These are phyloP conservation scores for Rotaria macrura DNA, from an alignment of 2,888 invertebrate species.

Conservation along the genomic window DNA sequence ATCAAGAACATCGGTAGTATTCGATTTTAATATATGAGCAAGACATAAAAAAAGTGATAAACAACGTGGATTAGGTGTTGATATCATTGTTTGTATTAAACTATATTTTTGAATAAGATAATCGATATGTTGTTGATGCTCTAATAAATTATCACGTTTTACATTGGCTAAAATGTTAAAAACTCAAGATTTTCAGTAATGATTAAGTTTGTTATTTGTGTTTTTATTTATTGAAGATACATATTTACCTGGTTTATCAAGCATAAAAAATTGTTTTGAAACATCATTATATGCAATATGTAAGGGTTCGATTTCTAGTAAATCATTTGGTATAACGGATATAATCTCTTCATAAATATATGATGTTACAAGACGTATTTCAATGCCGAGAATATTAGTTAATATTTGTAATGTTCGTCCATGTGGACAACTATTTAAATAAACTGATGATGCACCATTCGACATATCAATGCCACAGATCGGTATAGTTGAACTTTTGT, in stretches of 20 bases:
- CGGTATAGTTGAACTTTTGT: background rate
- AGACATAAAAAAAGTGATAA: background rate
- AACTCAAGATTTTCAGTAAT: too few relatives aligned
- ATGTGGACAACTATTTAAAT: background rate
- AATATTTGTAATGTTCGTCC: background rate
- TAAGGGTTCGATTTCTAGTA: background rate
- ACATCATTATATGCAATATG: conserved; percentile 13
- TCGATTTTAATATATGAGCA: background rate
- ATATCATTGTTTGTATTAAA: background rate
- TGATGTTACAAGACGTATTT: conserved; percentile 12
- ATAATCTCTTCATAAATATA: background rate
- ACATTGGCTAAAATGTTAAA: background rate
- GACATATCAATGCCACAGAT: background rate
- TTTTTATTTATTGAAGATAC: background rate
- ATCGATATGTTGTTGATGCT: background rate
- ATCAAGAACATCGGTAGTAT: background rate
- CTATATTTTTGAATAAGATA: background rate
- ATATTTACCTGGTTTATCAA: conserved; percentile 10
- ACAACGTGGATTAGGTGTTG: background rate
- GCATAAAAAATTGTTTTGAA: conserved; percentile 17
- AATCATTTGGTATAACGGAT: background rate
- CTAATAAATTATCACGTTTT: background rate
- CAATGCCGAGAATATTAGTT: background rate
- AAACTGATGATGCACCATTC: background rate
- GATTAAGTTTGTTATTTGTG: too few relatives aligned